Percentiles rank a stretch among this genome's conserved stretches.
phyloP scores from a whole-genome alignment of 1,140 invertebrate species.

The Bilobella aurantiaca region DNA sequence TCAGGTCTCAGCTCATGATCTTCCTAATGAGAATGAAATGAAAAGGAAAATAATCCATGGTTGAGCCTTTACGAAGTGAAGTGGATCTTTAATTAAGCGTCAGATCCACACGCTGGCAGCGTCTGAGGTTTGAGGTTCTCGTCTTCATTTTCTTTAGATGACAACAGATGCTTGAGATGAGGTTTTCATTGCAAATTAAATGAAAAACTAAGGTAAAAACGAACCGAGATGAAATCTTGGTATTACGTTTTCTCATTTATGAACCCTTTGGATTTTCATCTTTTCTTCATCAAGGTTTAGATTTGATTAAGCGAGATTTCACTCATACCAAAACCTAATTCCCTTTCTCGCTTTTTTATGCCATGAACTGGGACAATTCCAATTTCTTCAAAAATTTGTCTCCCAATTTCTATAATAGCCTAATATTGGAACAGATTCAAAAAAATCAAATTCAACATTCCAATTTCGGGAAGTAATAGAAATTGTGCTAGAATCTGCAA shows the following conservation, averaged over 20 bases:
- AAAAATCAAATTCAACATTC: no score
- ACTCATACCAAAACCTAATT: no score
- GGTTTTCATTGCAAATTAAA: not conserved
- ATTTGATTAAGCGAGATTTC: no score
- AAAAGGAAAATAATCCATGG: not conserved
- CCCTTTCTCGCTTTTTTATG: no score
- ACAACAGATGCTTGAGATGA: conserved; percentile 8
- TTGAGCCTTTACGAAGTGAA: not conserved
- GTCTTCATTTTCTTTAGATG: not conserved
- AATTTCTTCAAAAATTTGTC: no score
- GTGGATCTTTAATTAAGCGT: conserved; percentile 3
- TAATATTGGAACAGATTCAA: no score
- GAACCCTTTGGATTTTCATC: not conserved
- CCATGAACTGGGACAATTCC: no score
- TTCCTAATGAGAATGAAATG: conserved; percentile 3
- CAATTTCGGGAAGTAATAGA: no score
- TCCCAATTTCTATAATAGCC: no score
- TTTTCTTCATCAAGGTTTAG: not conserved
- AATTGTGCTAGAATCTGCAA: no score
- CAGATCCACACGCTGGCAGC: conserved; percentile 4
- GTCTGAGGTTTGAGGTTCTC: no score
- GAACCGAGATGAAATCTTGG: not conserved
- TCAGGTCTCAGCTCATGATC: not conserved
- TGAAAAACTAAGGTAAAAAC: not conserved
- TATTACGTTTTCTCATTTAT: not conserved